A percentile compares a stretch with the other conserved stretches of the same genome.
These are phyloP conservation scores for Bubo bubo DNA, from an alignment of 2,113 vertebrate genomes.

Conservation along the genomic window DNA sequence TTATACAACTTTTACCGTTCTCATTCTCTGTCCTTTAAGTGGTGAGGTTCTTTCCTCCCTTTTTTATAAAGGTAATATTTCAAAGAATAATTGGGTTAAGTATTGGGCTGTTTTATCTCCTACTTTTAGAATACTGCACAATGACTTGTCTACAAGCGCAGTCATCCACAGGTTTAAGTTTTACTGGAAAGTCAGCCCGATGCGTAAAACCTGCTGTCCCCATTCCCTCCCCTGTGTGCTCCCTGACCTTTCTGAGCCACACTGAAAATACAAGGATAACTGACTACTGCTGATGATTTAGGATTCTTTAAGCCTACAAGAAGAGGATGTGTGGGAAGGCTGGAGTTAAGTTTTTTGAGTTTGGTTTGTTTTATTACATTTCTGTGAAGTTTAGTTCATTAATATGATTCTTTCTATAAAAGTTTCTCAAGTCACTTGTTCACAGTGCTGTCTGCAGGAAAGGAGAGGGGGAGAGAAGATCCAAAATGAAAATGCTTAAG, in stretches of 20 bases:
- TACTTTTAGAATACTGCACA: not conserved
- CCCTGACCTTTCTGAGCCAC: not conserved
- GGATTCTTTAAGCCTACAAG: not conserved
- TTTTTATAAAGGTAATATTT: not conserved
- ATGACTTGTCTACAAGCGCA: not conserved
- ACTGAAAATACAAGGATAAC: not conserved
- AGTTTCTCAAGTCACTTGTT: not conserved
- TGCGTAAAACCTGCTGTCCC: not conserved
- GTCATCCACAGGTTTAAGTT: not conserved
- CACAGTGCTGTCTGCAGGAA: not conserved
- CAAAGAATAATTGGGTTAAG: not conserved
- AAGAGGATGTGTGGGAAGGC: not conserved
- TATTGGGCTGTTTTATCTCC: not conserved
- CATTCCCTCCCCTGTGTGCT: no score
- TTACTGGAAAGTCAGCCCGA: not conserved
- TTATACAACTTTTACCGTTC: not conserved
- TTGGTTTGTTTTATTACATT: not conserved
- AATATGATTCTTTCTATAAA: not conserved
- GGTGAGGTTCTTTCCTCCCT: accelerated
- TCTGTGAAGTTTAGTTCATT: not conserved
- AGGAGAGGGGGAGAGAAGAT: not conserved
- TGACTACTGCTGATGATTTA: not conserved
- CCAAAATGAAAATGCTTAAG: not conserved
- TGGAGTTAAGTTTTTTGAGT: not conserved
- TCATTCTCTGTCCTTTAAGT: not conserved